Evolutionary conservation across 2,888 invertebrate species (phyloP).

Genomic region (Sesia apiformis): DNA sequence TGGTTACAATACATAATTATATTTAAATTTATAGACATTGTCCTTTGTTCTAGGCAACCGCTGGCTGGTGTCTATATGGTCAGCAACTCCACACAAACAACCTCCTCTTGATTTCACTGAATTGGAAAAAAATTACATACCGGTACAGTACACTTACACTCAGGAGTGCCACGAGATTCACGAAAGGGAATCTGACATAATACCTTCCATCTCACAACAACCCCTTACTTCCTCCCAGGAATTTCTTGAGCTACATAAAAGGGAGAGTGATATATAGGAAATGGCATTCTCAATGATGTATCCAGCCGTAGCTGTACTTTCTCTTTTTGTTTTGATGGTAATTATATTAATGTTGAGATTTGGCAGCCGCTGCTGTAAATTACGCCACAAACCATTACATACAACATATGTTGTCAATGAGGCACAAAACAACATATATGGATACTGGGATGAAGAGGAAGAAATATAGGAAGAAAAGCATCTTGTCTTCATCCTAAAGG

Average conservation of each 20-base stretch:
- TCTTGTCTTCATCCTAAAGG: no score
- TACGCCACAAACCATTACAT: slow-evolving; percentile 65
- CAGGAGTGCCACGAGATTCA: slow-evolving; percentile 33
- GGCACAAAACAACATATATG: no score
- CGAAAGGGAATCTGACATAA: slow-evolving; percentile 28
- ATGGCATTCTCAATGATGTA: slow-evolving; percentile 85
- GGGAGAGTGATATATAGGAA: slow-evolving; percentile 86
- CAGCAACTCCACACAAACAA: slow-evolving; percentile 86
- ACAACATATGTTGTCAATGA: no score
- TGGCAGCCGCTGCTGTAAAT: slow-evolving; percentile 81
- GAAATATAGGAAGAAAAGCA: slow-evolving; percentile 10
- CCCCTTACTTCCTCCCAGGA: slow-evolving; percentile 61
- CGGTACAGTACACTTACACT: slow-evolving; percentile 16
- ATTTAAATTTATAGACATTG: no score
- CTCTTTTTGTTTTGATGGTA: slow-evolving; percentile 82
- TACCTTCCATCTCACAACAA: slow-evolving; percentile 48
- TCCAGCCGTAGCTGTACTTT: slow-evolving; percentile 83
- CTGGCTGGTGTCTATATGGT: slow-evolving; percentile 89
- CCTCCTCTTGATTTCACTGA: slow-evolving; percentile 87
- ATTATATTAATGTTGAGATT: slow-evolving; percentile 84
- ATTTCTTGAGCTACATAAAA: slow-evolving; percentile 81
- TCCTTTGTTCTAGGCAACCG: slow-evolving; percentile 78
- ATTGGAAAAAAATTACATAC: slow-evolving; percentile 50
- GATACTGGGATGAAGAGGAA: slow-evolving; percentile 77
- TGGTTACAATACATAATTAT: no score